Evolutionary conservation across 2,888 invertebrate genomes (phyloP).

Genomic region (Odontocolon sp.): DNA sequence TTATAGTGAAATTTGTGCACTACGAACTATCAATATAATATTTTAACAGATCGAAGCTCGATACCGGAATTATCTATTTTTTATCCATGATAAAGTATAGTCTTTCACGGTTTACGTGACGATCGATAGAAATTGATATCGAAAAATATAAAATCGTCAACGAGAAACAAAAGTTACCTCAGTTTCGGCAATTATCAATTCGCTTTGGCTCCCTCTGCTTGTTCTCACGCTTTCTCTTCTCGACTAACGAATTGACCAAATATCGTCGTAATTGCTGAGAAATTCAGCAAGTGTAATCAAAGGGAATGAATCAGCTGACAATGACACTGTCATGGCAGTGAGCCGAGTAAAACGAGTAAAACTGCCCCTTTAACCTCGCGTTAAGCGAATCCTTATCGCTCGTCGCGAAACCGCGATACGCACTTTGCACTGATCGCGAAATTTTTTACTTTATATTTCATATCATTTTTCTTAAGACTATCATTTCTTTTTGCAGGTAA

Average conservation of each 20-base stretch:
- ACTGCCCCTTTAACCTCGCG: constrained; percentile 13
- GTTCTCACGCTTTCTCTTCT: constrained; percentile 33
- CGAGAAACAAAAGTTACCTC: constrained; percentile 16
- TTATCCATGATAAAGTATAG: too few species aligned
- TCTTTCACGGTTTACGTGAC: too few species aligned
- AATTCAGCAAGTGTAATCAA: not conserved
- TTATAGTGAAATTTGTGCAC: too few species aligned
- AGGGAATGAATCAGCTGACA: constrained; percentile 68
- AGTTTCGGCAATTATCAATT: constrained; percentile 3
- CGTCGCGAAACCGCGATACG: not conserved
- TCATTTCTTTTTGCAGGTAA: too few species aligned
- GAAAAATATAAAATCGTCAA: too few species aligned
- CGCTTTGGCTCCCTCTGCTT: not conserved
- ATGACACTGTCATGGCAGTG: constrained; percentile 61
- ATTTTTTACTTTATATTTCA: too few species aligned
- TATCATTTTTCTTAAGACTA: too few species aligned
- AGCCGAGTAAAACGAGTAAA: not conserved
- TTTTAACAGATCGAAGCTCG: too few species aligned
- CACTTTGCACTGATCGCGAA: constrained; percentile 27
- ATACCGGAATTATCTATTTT: too few species aligned
- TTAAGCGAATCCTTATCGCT: not conserved
- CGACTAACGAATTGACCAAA: constrained; percentile 1
- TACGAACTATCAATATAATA: too few species aligned
- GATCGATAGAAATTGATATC: too few species aligned
- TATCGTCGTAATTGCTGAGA: constrained; percentile 34